Percentiles rank a stretch among this genome's conserved stretches.
These are phyloP conservation scores for Drosophila bipectinata DNA, from an alignment of 1,140 invertebrate genomes.

Conservation along the genomic window DNA sequence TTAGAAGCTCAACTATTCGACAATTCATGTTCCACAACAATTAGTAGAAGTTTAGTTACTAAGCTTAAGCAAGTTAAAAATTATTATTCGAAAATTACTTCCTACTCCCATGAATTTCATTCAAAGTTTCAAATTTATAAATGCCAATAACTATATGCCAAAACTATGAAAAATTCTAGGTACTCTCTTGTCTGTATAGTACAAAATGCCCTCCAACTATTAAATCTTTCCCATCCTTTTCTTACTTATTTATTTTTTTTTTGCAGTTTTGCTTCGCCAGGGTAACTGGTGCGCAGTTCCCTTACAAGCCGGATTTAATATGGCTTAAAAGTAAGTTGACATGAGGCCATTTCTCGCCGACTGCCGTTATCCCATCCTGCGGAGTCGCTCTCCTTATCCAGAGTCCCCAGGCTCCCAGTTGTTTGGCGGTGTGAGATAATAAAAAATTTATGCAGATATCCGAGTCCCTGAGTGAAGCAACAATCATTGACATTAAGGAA, in stretches of 20 bases:
- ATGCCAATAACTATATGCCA: no score
- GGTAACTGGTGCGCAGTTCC: conserved; percentile 64
- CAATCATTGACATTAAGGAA: conserved; percentile 74
- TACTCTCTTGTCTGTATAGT: background rate
- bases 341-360: conserved; percentile 74
- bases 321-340: conserved; percentile 81
- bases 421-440: conserved; percentile 72
- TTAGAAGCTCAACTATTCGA: no score
- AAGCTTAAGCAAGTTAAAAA: no score
- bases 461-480: conserved; percentile 37
- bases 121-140: no score
- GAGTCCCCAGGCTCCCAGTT: conserved; percentile 36
- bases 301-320: conserved; percentile 75
- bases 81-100: no score
- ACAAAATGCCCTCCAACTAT: background rate
- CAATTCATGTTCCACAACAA: no score
- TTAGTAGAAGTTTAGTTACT: no score
- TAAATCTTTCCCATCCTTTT: background rate
- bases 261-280: conserved; percentile 26
- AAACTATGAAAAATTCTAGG: no score
- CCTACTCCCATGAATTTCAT: no score
- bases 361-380: conserved; percentile 22
- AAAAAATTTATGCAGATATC: conserved; percentile 78
- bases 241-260: conserved; percentile 35
- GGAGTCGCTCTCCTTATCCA: background rate